These are phyloP conservation scores for Oxyruncus cristatus DNA, from an alignment of 2,113 vertebrate species.

Conservation along the genomic window DNA sequence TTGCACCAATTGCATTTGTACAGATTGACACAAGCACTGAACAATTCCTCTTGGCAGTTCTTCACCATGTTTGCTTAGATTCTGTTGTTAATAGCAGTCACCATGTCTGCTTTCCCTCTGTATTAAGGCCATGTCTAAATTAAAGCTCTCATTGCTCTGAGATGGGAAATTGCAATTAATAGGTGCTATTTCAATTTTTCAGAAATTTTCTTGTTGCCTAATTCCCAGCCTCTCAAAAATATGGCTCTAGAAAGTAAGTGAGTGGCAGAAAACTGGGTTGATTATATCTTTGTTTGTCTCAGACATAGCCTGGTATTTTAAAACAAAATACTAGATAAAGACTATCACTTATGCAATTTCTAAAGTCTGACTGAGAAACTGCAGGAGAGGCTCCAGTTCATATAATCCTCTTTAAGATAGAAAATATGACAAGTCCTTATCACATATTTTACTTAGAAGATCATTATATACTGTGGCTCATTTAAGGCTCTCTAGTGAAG, in stretches of 20 bases:
- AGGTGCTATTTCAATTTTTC: neutral
- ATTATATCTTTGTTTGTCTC: constrained; percentile 4
- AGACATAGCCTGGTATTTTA: neutral
- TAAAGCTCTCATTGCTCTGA: neutral
- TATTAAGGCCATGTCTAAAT: neutral
- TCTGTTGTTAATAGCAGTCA: neutral
- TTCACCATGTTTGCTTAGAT: neutral
- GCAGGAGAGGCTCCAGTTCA: neutral
- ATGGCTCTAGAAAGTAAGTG: neutral
- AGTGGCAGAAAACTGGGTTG: neutral
- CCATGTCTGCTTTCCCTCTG: neutral
- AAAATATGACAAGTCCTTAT: constrained; percentile 52
- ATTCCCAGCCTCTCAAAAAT: neutral
- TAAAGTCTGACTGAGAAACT: constrained; percentile 25
- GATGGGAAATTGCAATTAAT: neutral
- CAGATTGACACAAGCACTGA: neutral
- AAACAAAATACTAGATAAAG: constrained; percentile 56
- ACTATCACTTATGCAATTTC: constrained; percentile 19
- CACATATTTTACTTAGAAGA: constrained; percentile 41
- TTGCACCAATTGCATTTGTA: neutral
- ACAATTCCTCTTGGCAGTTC: neutral
- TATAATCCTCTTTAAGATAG: constrained; percentile 35
- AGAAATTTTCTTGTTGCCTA: neutral
- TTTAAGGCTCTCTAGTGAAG: constrained; percentile 1
- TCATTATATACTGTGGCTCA: constrained; percentile 8